These are phyloP conservation scores for Ctenicera cuprea DNA, from an alignment of 2,888 invertebrate genomes.

Conservation along the genomic window DNA sequence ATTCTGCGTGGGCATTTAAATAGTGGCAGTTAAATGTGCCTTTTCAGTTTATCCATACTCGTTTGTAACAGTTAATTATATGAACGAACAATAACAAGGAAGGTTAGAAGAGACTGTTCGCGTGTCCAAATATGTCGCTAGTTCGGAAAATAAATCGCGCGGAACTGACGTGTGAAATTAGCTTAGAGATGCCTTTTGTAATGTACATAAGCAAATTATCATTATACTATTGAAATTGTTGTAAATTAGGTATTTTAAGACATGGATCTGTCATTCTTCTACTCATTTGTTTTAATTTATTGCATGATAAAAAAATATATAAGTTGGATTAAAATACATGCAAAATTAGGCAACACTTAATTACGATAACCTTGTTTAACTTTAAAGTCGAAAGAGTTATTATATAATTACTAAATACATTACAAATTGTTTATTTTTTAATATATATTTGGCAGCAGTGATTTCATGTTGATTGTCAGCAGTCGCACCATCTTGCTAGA, in stretches of 20 bases:
- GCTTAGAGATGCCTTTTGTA: not conserved
- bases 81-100: slow-evolving; percentile 19
- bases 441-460: too few relatives aligned
- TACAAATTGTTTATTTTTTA: too few relatives aligned
- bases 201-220: not conserved
- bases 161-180: slow-evolving; percentile 15
- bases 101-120: slow-evolving; percentile 15
- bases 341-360: too few relatives aligned
- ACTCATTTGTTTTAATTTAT: too few relatives aligned
- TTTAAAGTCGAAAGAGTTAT: too few relatives aligned
- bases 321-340: too few relatives aligned
- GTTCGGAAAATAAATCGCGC: slow-evolving; percentile 15
- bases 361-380: too few relatives aligned
- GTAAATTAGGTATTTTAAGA: not conserved
- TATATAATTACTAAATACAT: too few relatives aligned
- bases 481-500: too few relatives aligned
- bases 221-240: not conserved
- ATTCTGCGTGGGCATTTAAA: slow-evolving; percentile 50
- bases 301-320: too few relatives aligned
- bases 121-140: slow-evolving; percentile 31
- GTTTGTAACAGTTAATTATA: slow-evolving; percentile 38
- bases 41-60: slow-evolving; percentile 31
- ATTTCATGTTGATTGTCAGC: too few relatives aligned
- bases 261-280: not conserved
- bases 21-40: slow-evolving; percentile 33